A percentile compares a stretch with the other conserved stretches of the same genome.
These are phyloP conservation scores for Sternotherus odoratus DNA, from an alignment of 2,797 vertebrate species.

Conservation along the genomic window DNA sequence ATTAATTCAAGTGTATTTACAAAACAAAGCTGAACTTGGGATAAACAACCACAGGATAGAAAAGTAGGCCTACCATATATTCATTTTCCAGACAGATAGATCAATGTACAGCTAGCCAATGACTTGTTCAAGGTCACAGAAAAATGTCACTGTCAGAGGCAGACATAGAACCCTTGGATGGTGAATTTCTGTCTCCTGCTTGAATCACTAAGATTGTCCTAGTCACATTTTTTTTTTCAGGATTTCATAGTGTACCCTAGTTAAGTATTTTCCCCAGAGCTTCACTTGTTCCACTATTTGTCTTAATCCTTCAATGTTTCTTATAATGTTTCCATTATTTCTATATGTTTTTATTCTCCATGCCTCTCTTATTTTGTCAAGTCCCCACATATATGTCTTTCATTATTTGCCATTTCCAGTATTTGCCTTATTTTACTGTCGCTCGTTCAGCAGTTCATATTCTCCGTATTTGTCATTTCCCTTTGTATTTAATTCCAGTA, in stretches of 20 bases:
- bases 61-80: background rate
- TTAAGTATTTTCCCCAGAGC: constrained; percentile 31
- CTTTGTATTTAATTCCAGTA: constrained; percentile 60
- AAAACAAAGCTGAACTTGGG: background rate
- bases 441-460: constrained; percentile 17
- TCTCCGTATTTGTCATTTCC: constrained; percentile 54
- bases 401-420: constrained; percentile 48
- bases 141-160: background rate
- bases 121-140: background rate
- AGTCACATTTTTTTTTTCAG: background rate
- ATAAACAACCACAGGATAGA: background rate
- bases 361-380: constrained; percentile 9
- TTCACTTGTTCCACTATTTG: constrained; percentile 40
- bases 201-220: constrained; percentile 12
- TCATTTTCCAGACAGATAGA: background rate
- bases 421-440: constrained; percentile 37
- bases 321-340: constrained; percentile 40
- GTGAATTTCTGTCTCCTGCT: constrained; percentile 2
- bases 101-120: background rate
- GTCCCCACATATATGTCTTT: constrained; percentile 27
- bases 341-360: background rate
- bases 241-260: constrained; percentile 1
- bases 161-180: background rate
- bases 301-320: constrained; percentile 42
- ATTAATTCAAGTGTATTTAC: background rate